A percentile compares a stretch with the other conserved stretches of the same genome.
These are phyloP conservation scores for Nephrotoma appendiculata DNA, from an alignment of 2,888 invertebrate species.

Conservation along the genomic window DNA sequence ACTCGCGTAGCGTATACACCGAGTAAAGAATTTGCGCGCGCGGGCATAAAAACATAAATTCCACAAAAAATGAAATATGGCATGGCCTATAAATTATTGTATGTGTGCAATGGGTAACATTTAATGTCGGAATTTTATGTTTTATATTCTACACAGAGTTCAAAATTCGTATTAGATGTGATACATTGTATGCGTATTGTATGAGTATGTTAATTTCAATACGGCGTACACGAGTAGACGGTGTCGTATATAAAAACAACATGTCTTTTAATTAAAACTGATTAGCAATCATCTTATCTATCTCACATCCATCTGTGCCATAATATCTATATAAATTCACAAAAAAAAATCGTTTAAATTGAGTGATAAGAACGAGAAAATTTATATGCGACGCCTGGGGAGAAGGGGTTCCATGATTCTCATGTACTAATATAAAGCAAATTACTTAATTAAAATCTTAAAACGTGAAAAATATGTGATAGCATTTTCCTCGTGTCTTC, in stretches of 20 bases:
- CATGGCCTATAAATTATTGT: not conserved
- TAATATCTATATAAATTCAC: not conserved
- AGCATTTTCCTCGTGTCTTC: not conserved
- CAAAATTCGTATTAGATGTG: not conserved
- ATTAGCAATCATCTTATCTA: not conserved
- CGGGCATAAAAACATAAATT: not conserved
- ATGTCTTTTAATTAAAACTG: not conserved
- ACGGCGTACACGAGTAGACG: not conserved
- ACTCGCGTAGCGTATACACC: not conserved
- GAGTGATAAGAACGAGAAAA: not conserved
- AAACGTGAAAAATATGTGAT: not conserved
- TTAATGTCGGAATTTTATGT: not conserved
- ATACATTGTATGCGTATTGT: not conserved
- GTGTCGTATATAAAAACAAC: not conserved
- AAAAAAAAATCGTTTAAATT: not conserved
- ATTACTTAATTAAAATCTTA: not conserved
- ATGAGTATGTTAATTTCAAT: not conserved
- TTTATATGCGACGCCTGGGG: not conserved
- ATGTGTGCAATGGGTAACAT: not conserved
- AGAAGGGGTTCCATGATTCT: not conserved
- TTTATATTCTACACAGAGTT: not conserved
- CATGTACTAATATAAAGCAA: not conserved
- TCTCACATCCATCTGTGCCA: not conserved
- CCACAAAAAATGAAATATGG: not conserved
- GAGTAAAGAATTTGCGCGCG: not conserved